phyloP scores from a whole-genome alignment of 1,140 invertebrate species.

The Drosophila sulfurigaster region DNA sequence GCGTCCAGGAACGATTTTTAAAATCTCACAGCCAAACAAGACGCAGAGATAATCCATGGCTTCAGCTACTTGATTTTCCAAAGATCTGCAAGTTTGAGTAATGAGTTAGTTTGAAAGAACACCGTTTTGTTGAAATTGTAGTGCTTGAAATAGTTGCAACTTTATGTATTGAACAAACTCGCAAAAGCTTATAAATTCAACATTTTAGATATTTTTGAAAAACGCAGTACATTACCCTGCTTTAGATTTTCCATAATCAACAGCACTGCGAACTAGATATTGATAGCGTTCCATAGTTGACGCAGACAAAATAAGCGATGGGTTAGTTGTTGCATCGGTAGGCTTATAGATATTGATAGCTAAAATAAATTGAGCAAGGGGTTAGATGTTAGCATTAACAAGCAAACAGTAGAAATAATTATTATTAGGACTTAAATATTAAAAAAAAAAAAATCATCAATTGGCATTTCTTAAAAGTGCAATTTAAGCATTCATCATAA shows the following conservation, averaged over 20 bases:
- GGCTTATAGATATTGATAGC: slow-evolving; percentile 99
- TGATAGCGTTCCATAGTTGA: slow-evolving; percentile 97
- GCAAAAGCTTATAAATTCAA: too few relatives aligned
- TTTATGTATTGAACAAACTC: too few relatives aligned
- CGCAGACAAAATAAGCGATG: slow-evolving; percentile 98
- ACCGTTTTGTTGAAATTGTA: too few relatives aligned
- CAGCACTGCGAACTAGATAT: slow-evolving; percentile 94
- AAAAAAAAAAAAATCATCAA: not conserved
- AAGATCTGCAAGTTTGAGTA: slow-evolving; percentile 39
- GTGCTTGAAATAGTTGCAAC: too few relatives aligned
- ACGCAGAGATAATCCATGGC: slow-evolving; percentile 98
- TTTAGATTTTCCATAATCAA: slow-evolving; percentile 93
- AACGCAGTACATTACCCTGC: slow-evolving; percentile 86
- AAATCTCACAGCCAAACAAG: slow-evolving; percentile 97
- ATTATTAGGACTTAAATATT: not conserved
- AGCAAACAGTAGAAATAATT: not conserved
- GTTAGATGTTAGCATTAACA: not conserved
- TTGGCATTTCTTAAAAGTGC: not conserved
- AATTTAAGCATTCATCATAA: not conserved
- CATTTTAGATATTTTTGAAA: not conserved
- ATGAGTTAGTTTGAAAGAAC: not conserved
- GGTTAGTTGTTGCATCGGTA: slow-evolving; percentile 99
- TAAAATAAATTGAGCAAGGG: slow-evolving; percentile 83
- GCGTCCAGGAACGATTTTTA: slow-evolving; percentile 98
- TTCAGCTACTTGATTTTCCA: slow-evolving; percentile 90